Percentiles rank a stretch among this genome's conserved stretches.
phyloP scores from a whole-genome alignment of 2,113 vertebrate species.

The Hirundichthys speculiger region DNA sequence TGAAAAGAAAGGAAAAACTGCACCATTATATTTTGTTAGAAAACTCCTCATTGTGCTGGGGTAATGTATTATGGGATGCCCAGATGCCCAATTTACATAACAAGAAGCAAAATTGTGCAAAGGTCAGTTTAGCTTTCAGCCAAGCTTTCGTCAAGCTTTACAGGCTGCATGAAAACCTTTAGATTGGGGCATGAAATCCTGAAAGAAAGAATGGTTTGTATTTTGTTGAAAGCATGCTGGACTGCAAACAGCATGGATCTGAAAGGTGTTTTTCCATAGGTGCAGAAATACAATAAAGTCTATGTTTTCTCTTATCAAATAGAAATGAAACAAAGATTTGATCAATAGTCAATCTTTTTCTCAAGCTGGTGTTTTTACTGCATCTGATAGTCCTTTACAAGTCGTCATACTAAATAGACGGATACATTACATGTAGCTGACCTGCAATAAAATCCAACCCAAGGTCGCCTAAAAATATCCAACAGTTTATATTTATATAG shows the following conservation, averaged over 20 bases:
- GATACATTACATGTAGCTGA: too few relatives aligned
- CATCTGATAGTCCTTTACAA: too few relatives aligned
- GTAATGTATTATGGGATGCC: constrained; percentile 34
- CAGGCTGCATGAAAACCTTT: too few relatives aligned
- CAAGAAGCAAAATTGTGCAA: not conserved
- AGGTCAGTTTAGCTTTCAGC: constrained; percentile 19
- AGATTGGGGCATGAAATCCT: too few relatives aligned
- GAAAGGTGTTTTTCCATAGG: too few relatives aligned
- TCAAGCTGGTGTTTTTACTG: not conserved
- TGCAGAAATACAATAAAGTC: not conserved
- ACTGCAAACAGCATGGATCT: too few relatives aligned
- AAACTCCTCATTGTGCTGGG: constrained; percentile 22
- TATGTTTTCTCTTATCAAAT: too few relatives aligned
- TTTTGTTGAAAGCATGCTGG: too few relatives aligned
- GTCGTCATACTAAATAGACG: not conserved
- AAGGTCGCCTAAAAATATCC: too few relatives aligned
- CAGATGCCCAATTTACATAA: constrained; percentile 1
- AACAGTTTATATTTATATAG: too few relatives aligned
- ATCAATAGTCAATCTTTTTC: constrained; percentile 1
- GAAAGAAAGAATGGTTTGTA: too few relatives aligned
- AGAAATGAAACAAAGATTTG: too few relatives aligned
- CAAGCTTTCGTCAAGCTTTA: constrained; percentile 7
- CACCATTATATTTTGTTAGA: constrained; percentile 37
- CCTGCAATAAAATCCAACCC: not conserved
- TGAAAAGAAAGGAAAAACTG: constrained; percentile 28